phyloP scores from a whole-genome alignment of 2,888 invertebrate species.

The Pollenia labialis region DNA sequence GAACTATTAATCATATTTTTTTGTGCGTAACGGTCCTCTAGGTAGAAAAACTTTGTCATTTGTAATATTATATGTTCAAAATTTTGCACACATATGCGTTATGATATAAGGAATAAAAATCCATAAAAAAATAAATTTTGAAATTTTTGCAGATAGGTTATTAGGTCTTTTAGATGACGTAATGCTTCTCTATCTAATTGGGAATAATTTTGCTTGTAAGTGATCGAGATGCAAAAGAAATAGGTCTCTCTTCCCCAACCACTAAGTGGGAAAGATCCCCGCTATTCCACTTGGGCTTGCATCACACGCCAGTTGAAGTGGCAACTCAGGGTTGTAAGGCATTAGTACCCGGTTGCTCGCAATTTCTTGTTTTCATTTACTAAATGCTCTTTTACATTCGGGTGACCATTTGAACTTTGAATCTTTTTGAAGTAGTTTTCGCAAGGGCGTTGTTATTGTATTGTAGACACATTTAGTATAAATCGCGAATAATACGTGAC shows the following conservation, averaged over 20 bases:
- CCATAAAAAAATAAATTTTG: no score
- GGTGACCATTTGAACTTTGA: no score
- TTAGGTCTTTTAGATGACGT: no score
- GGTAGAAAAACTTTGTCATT: no score
- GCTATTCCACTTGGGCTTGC: constrained; percentile 10
- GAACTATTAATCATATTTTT: no score
- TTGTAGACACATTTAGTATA: constrained; percentile 60
- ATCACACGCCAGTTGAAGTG: constrained; percentile 18
- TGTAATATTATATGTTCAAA: no score
- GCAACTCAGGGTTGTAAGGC: neutral
- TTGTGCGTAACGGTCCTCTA: no score
- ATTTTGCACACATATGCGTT: no score
- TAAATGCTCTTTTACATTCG: neutral
- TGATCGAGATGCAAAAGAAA: constrained; percentile 29
- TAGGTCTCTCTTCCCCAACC: constrained; percentile 22
- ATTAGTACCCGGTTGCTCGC: neutral
- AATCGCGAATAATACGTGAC: constrained; percentile 69
- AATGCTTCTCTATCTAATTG: neutral
- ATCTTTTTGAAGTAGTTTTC: no score
- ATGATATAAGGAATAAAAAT: no score
- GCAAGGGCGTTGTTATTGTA: constrained; percentile 37
- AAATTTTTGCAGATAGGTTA: no score
- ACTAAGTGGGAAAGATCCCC: constrained; percentile 18
- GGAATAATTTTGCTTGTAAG: neutral
- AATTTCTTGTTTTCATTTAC: neutral